Percentiles rank a stretch among this genome's conserved stretches.
Conservation (phyloP, 30 jellyfish, hydroid and myxozoan species). For the Phacellophora camtschatica region DNA sequence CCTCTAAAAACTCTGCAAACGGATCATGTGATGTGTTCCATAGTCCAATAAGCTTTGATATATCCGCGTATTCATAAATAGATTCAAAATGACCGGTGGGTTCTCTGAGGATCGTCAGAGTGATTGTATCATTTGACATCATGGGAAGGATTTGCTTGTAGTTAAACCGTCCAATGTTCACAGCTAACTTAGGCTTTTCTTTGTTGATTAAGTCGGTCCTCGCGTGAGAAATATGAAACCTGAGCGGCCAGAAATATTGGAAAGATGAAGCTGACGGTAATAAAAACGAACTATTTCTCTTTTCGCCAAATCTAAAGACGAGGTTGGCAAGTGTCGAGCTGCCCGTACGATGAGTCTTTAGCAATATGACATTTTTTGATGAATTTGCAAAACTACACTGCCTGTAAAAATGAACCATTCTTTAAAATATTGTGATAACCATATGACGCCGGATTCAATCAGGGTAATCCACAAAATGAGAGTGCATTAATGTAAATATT, state of each 20-base stretch:
- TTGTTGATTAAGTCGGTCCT: slow-evolving; percentile 77
- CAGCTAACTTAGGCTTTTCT: slow-evolving; percentile 75
- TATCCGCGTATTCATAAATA: slow-evolving; percentile 72
- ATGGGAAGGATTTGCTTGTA: slow-evolving; percentile 60
- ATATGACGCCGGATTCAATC: too few species aligned
- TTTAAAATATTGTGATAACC: too few species aligned
- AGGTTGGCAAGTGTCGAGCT: slow-evolving; percentile 87
- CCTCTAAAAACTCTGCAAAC: slow-evolving; percentile 47
- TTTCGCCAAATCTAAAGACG: slow-evolving; percentile 82
- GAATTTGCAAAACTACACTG: slow-evolving; percentile 62
- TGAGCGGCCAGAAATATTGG: slow-evolving; percentile 93
- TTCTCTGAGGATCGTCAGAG: slow-evolving; percentile 74
- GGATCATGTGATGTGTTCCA: slow-evolving; percentile 67
- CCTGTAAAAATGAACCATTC: too few species aligned
- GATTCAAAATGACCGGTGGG: slow-evolving; percentile 89
- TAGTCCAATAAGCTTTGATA: slow-evolving; percentile 72
- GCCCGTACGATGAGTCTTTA: slow-evolving; percentile 95
- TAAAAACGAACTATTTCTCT: slow-evolving; percentile 58
- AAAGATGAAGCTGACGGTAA: slow-evolving; percentile 80
- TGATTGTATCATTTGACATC: slow-evolving; percentile 68
- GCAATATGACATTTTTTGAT: slow-evolving; percentile 40
- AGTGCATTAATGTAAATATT: too few species aligned
- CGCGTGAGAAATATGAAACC: slow-evolving; percentile 88
- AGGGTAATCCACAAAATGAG: too few species aligned
- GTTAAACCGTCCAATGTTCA: slow-evolving; percentile 78